phyloP scores from a whole-genome alignment of 2,888 invertebrate genomes.

The Scelioninae gen. 2 region DNA sequence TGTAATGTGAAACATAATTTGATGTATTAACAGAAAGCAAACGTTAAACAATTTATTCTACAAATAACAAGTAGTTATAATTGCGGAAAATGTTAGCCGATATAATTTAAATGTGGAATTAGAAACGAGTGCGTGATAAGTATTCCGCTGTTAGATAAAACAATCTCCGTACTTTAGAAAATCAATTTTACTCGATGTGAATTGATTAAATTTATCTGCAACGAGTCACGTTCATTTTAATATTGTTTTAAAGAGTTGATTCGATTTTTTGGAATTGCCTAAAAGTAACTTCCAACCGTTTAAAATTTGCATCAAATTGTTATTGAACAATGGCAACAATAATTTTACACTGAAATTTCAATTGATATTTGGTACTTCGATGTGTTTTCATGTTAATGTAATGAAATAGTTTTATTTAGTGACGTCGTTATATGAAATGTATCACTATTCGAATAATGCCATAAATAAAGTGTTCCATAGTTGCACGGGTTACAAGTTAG shows the following conservation, averaged over 20 bases:
- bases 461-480: too few relatives aligned
- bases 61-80: not conserved
- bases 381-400: too few relatives aligned
- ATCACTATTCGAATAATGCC: too few relatives aligned
- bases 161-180: not conserved
- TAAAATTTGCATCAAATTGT: too few relatives aligned
- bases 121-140: not conserved
- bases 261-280: too few relatives aligned
- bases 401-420: too few relatives aligned
- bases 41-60: not conserved
- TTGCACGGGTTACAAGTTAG: too few relatives aligned
- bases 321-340: too few relatives aligned
- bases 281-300: too few relatives aligned
- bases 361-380: too few relatives aligned
- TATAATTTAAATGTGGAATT: not conserved
- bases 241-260: not conserved
- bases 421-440: too few relatives aligned
- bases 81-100: not conserved
- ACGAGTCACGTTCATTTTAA: not conserved
- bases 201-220: not conserved
- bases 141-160: not conserved
- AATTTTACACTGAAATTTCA: too few relatives aligned
- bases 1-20: not conserved
- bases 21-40: not conserved
- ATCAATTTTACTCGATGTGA: not conserved